Evolutionary conservation across 2,797 vertebrate genomes (phyloP), one percentile per base, ranked within the genome.

Genomic region (Kryptolebias ocellatus): DNA sequence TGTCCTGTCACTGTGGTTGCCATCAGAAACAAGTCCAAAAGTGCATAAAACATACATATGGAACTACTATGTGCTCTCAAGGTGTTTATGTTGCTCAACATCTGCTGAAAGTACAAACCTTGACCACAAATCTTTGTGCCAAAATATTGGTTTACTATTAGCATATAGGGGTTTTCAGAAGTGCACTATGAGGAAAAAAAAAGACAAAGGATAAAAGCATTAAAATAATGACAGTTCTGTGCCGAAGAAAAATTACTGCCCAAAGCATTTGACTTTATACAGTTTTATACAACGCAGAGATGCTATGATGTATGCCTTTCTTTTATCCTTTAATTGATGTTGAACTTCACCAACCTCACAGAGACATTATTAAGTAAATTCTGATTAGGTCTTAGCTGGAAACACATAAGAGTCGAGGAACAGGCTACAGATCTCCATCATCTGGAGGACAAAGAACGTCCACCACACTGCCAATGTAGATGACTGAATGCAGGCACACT

Each of bases 101-200:
- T 92, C 84, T 89, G 89, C 66, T 89, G 55, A 83, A 85, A 86
- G 80, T 67, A 80, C 70, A 61, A 80, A 81, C 59, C 71, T 46
- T 72, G 62, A 86, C 85, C 85, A 81, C 80, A 86, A 70, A 74
- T 11, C 42, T 53, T 53, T 49, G 31, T 46, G 64, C 71, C 74
- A 80, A 86, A 87, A 69, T 46, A 57, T 55, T 57, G 28, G 60
- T 70, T 81, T 64, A 69, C 9, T 67, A 76, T 81, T 81, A 84
- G 67, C 70, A 79, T 83, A 76, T 77, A 72, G 49, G 52, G 67
- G 17, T 51, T 62, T 70, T 70, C 20, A 64, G 60, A 50, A 62
- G 56, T 58, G 29, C 45, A 52, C 18, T 29, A 59, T n/a, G 24
- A 60, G 17, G 17, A 29, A 67, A 51, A 49, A 2, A 64, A 39